A percentile compares a stretch with the other conserved stretches of the same genome.
Conservation (phyloP, 2,888 invertebrate genomes). For the Nymphalis polychloros region DNA sequence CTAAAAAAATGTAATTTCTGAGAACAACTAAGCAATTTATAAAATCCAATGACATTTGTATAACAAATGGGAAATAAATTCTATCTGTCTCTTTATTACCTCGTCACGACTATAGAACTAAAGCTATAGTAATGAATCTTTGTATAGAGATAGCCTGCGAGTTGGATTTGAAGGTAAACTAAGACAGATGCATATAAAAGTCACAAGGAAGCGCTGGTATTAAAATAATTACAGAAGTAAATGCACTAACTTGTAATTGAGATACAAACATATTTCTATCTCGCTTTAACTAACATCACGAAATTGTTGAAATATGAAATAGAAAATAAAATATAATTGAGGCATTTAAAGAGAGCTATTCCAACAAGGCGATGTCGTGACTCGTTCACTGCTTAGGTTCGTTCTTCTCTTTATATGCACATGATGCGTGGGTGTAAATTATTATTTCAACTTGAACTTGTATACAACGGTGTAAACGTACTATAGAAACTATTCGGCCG, state of each 20-base stretch:
- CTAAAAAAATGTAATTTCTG: too few relatives aligned
- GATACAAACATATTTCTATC: neutral
- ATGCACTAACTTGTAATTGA: too few relatives aligned
- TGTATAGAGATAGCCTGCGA: too few relatives aligned
- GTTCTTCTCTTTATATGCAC: slow-evolving; percentile 30
- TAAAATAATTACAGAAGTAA: neutral
- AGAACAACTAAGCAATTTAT: too few relatives aligned
- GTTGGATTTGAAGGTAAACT: too few relatives aligned
- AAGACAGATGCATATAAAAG: too few relatives aligned
- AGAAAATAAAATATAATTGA: slow-evolving; percentile 23
- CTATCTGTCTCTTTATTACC: too few relatives aligned
- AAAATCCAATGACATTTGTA: too few relatives aligned
- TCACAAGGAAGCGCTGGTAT: too few relatives aligned
- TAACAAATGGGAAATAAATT: too few relatives aligned
- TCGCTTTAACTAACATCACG: neutral
- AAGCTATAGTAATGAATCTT: too few relatives aligned
- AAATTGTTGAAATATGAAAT: slow-evolving; percentile 3
- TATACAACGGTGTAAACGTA: slow-evolving; percentile 38
- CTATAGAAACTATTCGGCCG: slow-evolving; percentile 46
- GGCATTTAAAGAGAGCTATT: slow-evolving; percentile 22
- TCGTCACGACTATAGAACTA: too few relatives aligned
- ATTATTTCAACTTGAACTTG: slow-evolving; percentile 41
- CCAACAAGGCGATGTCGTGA: slow-evolving; percentile 29
- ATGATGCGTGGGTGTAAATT: slow-evolving; percentile 42
- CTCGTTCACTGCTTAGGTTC: slow-evolving; percentile 25